phyloP scores from a whole-genome alignment of 2,888 invertebrate genomes.

The Eilema caniola region DNA sequence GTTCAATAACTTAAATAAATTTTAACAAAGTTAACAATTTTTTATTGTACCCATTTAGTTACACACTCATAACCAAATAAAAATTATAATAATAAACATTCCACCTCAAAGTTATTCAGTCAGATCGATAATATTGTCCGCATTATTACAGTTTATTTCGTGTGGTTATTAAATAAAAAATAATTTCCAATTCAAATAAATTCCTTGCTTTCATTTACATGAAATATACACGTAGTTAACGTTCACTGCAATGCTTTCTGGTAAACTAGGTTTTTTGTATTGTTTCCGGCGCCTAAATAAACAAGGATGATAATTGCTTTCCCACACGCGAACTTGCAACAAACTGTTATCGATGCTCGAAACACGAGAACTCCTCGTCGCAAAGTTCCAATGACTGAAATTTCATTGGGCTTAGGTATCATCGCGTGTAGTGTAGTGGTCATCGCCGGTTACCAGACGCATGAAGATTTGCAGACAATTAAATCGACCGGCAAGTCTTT shows the following conservation, averaged over 20 bases:
- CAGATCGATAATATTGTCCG: background rate
- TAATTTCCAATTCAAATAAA: background rate
- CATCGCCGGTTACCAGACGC: background rate
- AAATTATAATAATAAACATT: background rate
- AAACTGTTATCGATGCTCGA: conserved; percentile 64
- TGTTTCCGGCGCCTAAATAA: conserved; percentile 48
- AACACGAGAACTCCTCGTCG: conserved; percentile 48
- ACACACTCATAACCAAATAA: background rate
- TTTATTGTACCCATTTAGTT: background rate
- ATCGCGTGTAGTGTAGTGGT: conserved; percentile 5
- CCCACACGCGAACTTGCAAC: conserved; percentile 55
- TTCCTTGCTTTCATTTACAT: conserved; percentile 2
- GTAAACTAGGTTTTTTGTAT: conserved; percentile 51
- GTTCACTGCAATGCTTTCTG: conserved; percentile 17
- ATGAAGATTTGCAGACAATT: conserved; percentile 17
- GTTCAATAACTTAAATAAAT: background rate
- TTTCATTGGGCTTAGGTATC: conserved; percentile 2
- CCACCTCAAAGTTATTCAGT: background rate
- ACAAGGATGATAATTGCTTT: conserved; percentile 45
- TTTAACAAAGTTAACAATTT: background rate
- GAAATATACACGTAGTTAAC: background rate
- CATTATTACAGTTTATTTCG: background rate
- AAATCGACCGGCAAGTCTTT: conserved; percentile 23
- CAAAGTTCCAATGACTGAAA: conserved; percentile 4
- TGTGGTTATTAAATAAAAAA: background rate